A percentile compares a stretch with the other conserved stretches of the same genome.
Evolutionary conservation across 2,797 vertebrate species (phyloP).

Genomic region (Emydoidea blandingii): DNA sequence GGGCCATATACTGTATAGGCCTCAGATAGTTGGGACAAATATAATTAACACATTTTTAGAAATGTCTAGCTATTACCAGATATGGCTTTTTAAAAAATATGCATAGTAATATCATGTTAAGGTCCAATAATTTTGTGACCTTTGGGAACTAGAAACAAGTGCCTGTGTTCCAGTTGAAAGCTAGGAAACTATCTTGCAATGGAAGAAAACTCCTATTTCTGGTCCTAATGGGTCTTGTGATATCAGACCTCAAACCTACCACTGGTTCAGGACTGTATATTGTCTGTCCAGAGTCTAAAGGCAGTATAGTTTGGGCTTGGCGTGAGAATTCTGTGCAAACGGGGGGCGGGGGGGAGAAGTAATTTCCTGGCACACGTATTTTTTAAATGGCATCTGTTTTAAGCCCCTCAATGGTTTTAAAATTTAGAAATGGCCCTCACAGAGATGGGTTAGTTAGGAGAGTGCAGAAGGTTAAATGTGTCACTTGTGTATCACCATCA

Average conservation of each 20-base stretch:
- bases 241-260: not conserved
- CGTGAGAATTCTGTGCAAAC: too few species aligned
- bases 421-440: not conserved
- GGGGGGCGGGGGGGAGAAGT: too few species aligned
- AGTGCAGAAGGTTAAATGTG: not conserved
- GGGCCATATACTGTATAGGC: not conserved
- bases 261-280: not conserved
- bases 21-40: not conserved
- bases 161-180: not conserved
- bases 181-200: not conserved
- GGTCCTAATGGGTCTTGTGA: not conserved
- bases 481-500: not conserved
- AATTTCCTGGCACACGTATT: not conserved
- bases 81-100: not conserved
- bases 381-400: not conserved
- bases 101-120: not conserved
- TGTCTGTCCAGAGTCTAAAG: not conserved
- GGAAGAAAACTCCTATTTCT: not conserved
- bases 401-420: not conserved
- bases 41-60: not conserved
- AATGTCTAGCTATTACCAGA: not conserved
- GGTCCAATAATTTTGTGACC: not conserved
- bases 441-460: not conserved
- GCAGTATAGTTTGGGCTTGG: not conserved
- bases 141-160: not conserved